phyloP scores from a whole-genome alignment of 2,113 vertebrate genomes.

The Rhinoderma darwinii region DNA sequence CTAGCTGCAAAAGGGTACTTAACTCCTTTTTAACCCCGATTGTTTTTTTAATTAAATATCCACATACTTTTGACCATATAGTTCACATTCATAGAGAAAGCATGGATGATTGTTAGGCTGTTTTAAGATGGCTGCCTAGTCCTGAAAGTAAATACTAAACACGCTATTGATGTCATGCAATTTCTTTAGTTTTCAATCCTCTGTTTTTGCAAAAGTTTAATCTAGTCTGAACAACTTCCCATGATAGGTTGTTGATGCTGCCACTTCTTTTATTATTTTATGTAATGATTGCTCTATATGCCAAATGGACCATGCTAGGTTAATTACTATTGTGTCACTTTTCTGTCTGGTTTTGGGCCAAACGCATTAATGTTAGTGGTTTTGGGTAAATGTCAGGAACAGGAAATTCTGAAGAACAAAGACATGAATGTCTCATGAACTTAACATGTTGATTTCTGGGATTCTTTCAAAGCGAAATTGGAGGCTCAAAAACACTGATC shows the following conservation, averaged over 20 bases:
- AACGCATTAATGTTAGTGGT: neutral
- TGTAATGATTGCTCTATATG: neutral
- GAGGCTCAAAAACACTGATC: neutral
- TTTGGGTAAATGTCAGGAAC: neutral
- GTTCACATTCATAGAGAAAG: too few relatives aligned
- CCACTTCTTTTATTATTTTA: too few relatives aligned
- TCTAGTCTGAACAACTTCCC: neutral
- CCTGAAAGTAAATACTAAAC: neutral
- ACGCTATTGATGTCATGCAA: neutral
- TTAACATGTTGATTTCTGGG: neutral
- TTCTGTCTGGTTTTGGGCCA: neutral
- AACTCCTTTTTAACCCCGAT: too few relatives aligned
- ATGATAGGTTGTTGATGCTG: neutral
- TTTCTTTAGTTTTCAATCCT: neutral
- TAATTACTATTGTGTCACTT: conserved; percentile 10
- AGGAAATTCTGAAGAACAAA: neutral
- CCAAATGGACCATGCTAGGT: neutral
- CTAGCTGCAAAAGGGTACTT: too few relatives aligned
- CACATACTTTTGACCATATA: too few relatives aligned
- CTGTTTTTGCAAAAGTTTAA: neutral
- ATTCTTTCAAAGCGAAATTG: neutral
- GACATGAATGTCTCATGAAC: neutral
- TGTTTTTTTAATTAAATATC: too few relatives aligned
- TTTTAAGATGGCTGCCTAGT: neutral
- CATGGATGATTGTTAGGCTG: too few relatives aligned